phyloP scores from a whole-genome alignment of 2,797 vertebrate genomes.

The Trematomus bernacchii region DNA sequence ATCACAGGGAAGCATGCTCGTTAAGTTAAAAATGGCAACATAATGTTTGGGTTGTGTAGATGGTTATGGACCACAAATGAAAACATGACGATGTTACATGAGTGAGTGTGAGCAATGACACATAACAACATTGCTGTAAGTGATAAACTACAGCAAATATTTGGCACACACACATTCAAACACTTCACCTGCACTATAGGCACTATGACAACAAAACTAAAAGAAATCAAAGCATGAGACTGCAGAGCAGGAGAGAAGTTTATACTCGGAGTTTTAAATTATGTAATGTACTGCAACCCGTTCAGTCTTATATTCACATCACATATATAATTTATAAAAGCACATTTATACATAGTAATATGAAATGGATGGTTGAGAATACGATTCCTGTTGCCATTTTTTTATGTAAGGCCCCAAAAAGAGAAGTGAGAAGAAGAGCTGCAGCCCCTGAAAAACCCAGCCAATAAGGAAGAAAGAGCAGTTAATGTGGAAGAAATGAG shows the following conservation, averaged over 20 bases:
- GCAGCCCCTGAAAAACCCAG: constrained; percentile 47
- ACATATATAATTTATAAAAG: constrained; percentile 27
- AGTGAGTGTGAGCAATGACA: constrained; percentile 17
- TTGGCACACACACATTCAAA: constrained; percentile 31
- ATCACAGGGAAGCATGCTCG: not conserved
- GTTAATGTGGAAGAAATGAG: constrained; percentile 72
- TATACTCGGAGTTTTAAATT: constrained; percentile 2
- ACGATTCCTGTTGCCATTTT: constrained; percentile 20
- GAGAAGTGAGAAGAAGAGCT: constrained; percentile 36
- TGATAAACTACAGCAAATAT: constrained; percentile 39
- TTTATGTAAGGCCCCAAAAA: constrained; percentile 15
- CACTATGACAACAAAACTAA: constrained; percentile 8
- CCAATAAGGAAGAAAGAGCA: constrained; percentile 61
- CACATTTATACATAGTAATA: not conserved
- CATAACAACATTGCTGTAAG: constrained; percentile 22
- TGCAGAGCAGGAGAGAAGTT: not conserved
- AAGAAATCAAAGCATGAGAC: not conserved
- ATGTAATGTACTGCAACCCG: constrained; percentile 17
- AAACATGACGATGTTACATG: constrained; percentile 36
- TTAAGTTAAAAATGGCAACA: constrained; percentile 13
- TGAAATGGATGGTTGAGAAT: constrained; percentile 5
- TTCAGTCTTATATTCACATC: constrained; percentile 10
- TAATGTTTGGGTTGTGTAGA: constrained; percentile 28
- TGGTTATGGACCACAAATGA: constrained; percentile 39
- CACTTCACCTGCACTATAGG: constrained; percentile 15